A percentile compares a stretch with the other conserved stretches of the same genome.
phyloP scores from a whole-genome alignment of 2,888 invertebrate genomes.

The Tanaodytes sp. region DNA sequence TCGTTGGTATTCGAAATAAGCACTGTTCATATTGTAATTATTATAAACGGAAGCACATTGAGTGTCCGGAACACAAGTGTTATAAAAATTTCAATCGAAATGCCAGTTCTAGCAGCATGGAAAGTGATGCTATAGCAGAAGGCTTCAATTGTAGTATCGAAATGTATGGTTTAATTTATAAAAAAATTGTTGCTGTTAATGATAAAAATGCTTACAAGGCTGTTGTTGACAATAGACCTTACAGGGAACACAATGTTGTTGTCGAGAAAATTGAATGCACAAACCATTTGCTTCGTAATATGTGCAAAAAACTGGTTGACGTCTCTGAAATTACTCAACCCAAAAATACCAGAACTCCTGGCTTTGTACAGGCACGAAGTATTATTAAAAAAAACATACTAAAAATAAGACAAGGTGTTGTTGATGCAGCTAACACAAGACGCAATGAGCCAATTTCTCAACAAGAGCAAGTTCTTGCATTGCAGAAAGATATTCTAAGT shows the following conservation, averaged over 20 bases:
- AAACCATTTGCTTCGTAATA: not conserved
- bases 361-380: not conserved
- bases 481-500: not conserved
- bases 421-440: not conserved
- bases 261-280: not conserved
- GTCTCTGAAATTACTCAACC: not conserved
- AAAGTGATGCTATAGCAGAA: not conserved
- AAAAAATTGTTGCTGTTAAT: not conserved
- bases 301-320: not conserved
- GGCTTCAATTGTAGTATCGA: not conserved
- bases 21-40: not conserved
- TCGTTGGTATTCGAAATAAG: not conserved
- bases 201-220: not conserved
- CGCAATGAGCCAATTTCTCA: not conserved
- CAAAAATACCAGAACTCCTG: not conserved
- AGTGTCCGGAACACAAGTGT: not conserved
- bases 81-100: not conserved
- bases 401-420: not conserved
- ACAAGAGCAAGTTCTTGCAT: not conserved
- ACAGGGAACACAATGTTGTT: not conserved
- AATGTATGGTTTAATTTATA: not conserved
- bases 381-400: not conserved
- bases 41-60: not conserved
- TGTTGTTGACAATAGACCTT: not conserved
- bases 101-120: not conserved